Percentiles rank a stretch among this genome's conserved stretches.
Evolutionary conservation across 2,888 invertebrate genomes (phyloP).

Genomic region (Mycogona germanica): DNA sequence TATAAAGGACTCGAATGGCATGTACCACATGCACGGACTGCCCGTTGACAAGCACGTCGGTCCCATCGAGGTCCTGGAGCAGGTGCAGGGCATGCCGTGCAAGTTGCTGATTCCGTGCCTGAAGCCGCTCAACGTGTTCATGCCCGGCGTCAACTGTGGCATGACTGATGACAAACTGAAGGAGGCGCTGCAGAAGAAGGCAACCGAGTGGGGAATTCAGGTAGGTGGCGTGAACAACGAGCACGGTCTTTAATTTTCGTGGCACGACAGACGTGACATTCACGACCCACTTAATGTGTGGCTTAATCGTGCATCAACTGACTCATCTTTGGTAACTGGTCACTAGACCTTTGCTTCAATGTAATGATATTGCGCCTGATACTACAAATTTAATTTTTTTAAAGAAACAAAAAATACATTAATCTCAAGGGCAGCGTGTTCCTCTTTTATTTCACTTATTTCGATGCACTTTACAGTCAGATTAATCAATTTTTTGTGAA

Average conservation of each 20-base stretch:
- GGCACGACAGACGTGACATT: too few species aligned
- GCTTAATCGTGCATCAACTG: too few species aligned
- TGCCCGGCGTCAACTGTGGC: conserved; percentile 26
- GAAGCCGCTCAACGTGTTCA: conserved; percentile 23
- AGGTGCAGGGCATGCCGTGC: conserved; percentile 25
- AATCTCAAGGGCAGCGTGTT: too few species aligned
- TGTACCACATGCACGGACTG: conserved; percentile 25
- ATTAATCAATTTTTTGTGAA: too few species aligned
- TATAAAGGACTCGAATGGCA: conserved; percentile 23
- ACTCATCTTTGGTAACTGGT: too few species aligned
- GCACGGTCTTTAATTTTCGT: not conserved
- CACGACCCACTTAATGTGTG: not conserved
- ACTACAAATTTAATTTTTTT: too few species aligned
- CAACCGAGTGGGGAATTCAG: conserved; percentile 26
- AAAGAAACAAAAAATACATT: too few species aligned
- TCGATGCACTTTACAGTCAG: too few species aligned
- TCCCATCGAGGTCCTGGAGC: conserved; percentile 24
- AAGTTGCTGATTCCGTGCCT: conserved; percentile 25
- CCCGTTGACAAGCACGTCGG: conserved; percentile 24
- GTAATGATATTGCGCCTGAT: too few species aligned
- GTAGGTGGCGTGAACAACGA: conserved; percentile 19
- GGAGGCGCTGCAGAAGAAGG: conserved; percentile 23
- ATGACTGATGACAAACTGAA: conserved; percentile 24
- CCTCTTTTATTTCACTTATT: too few species aligned
- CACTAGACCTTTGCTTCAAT: too few species aligned